Evolutionary conservation across 2,113 vertebrate species (phyloP).

Genomic region (Nothoprocta pentlandii): DNA sequence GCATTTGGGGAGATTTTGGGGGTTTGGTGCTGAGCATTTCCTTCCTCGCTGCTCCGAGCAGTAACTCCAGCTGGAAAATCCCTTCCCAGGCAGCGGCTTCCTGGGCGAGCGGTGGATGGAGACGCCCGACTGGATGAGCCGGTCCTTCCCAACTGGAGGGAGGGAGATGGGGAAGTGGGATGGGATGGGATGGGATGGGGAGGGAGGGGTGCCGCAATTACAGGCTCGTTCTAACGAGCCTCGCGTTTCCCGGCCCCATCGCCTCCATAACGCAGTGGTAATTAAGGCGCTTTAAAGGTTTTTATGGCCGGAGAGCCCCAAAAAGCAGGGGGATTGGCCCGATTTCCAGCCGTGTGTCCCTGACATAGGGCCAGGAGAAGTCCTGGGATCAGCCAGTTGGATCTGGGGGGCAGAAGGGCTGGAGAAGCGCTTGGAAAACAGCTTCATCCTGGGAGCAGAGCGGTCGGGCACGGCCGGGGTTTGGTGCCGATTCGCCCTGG

Average conservation of each 20-base stretch:
- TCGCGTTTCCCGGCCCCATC: slow-evolving; percentile 59
- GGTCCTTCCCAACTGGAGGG: slow-evolving; percentile 65
- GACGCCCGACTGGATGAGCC: slow-evolving; percentile 52
- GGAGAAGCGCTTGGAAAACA: background rate
- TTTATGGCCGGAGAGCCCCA: background rate
- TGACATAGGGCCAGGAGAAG: background rate
- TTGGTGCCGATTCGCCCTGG: background rate
- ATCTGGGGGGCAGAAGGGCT: background rate
- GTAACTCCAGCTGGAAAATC: slow-evolving; percentile 37
- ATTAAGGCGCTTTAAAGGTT: slow-evolving; percentile 26
- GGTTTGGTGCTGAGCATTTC: background rate
- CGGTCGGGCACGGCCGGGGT: background rate
- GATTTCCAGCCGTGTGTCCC: background rate
- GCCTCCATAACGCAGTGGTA: slow-evolving; percentile 54
- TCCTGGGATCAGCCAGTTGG: accelerated
- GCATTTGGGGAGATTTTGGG: background rate
- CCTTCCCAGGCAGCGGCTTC: background rate
- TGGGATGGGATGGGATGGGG: slow-evolving; percentile 65
- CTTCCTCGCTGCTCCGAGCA: background rate
- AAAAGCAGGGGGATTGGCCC: background rate
- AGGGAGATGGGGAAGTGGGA: slow-evolving; percentile 65
- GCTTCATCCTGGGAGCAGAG: background rate
- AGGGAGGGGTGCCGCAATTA: slow-evolving; percentile 69
- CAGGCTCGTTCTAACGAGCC: slow-evolving; percentile 72
- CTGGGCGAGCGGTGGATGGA: slow-evolving; percentile 44